Conservation (phyloP, 1,140 invertebrate genomes). For the Drosophila mauritiana region DNA sequence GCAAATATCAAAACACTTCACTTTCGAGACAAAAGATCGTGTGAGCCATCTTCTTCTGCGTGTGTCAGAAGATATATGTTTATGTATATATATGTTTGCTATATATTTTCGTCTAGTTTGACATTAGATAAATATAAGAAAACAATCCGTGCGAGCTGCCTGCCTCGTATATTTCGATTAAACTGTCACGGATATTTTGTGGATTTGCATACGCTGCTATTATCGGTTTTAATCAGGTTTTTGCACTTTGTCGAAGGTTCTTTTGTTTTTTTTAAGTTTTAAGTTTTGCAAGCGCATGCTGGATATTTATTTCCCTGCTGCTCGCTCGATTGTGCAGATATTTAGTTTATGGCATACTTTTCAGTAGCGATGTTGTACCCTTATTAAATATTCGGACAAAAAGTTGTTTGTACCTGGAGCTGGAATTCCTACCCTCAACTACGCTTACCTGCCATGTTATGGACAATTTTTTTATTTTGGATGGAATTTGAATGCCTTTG, state of each 20-base stretch:
- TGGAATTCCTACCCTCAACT: background rate
- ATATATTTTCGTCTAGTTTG: background rate
- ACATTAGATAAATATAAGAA: background rate
- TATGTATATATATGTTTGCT: too few relatives aligned
- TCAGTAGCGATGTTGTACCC: background rate
- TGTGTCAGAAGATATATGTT: background rate
- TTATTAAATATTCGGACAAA: background rate
- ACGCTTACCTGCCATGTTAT: background rate
- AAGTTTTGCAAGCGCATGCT: too few relatives aligned
- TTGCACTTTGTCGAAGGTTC: background rate
- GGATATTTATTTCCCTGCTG: background rate
- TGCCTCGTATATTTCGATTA: background rate
- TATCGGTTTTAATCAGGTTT: conserved; percentile 2
- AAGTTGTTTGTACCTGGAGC: background rate
- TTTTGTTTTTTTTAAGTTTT: background rate
- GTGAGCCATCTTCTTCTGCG: too few relatives aligned
- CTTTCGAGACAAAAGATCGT: background rate
- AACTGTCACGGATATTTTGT: background rate
- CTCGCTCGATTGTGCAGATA: background rate
- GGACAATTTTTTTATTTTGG: background rate
- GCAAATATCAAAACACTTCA: conserved; percentile 2
- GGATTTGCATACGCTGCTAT: conserved; percentile 5
- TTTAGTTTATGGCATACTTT: background rate
- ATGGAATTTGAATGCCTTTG: conserved; percentile 3
- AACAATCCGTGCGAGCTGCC: background rate